Evolutionary conservation across 2,113 vertebrate genomes (phyloP).

Genomic region (Peromyscus polionotus): DNA sequence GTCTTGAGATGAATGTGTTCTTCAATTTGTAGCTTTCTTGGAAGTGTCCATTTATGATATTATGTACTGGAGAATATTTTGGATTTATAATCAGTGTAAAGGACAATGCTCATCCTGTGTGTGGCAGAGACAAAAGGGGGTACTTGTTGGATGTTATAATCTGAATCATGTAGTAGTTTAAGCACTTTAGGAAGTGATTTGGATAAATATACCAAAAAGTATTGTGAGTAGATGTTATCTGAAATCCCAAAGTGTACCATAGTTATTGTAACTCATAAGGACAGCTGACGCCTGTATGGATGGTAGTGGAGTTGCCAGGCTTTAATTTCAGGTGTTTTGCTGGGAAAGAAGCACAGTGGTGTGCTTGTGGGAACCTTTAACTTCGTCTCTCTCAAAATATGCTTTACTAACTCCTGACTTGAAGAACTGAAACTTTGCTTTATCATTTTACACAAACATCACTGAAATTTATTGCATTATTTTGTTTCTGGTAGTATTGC

Average conservation of each 20-base stretch:
- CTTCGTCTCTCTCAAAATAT: conserved; percentile 31
- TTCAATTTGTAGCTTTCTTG: background rate
- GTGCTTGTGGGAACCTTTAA: background rate
- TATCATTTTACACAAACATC: conserved; percentile 24
- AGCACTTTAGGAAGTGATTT: conserved; percentile 21
- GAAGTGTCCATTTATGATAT: conserved; percentile 25
- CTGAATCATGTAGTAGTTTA: background rate
- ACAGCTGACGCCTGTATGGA: background rate
- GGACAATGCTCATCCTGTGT: background rate
- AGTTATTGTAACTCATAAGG: background rate
- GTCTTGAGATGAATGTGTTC: conserved; percentile 33
- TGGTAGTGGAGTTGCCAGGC: background rate
- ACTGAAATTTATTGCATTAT: conserved; percentile 3
- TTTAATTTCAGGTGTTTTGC: conserved; percentile 1
- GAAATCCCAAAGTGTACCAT: background rate
- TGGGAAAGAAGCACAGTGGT: background rate
- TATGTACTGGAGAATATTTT: background rate
- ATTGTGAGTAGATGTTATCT: background rate
- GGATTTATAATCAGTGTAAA: background rate
- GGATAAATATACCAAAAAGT: background rate
- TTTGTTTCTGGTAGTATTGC: conserved; percentile 52
- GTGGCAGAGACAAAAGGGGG: background rate
- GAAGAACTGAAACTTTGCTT: conserved; percentile 16
- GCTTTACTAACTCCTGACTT: background rate
- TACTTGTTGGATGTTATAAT: background rate